Evolutionary conservation across 2,888 invertebrate species (phyloP), one percentile per base, ranked within the genome.

Genomic region (Andrena dorsata): DNA sequence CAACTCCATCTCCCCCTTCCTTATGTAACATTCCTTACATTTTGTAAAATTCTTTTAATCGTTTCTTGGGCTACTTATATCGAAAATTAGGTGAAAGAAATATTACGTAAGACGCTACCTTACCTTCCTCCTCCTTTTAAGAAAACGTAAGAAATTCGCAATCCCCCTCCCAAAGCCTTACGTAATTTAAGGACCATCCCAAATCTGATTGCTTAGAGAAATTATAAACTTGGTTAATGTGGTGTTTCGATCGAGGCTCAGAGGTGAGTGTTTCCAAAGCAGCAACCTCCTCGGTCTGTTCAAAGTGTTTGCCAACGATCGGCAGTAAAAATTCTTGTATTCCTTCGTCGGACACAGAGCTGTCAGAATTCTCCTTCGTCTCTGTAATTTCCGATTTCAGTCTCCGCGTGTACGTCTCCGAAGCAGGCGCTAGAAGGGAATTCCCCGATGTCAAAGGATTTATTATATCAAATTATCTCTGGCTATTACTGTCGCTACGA

Each of bases 211-310:
- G 0, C 41, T 41, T 41, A 20, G 1, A 6, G 13, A 35, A 28
- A 20, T 13, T 8, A 80, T 76, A 56, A 74, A 91, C 89, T 74
- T 83, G 58, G 51, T 90, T 85, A 3, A 90, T 82, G 1, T 23
- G 60, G 4, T 86, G 70, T 1, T 13, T 53, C 2, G 20, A 23
- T 2, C 63, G 63, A 10, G 84, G 76, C n/a, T 83, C 64, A 1
- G 30, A 6, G 13, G 20, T 26, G n/a, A 86, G 30, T 49, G 32
- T 68, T 20, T 88, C 74, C n/a, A 88, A 41, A 35, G 80, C 80
- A 1, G 68, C 56, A 10, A 85, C 65, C n/a, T 90, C 89, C 0
- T 70, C 63, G 26, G 89, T 86, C 23, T 86, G 80, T 0, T 58
- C 16, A 5, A 75, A 77, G 41, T 78, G 83, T 23, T 30, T 53